Evolutionary conservation across 37 sponge, comb jelly and placozoan genomes (phyloP).

Genomic region (Beroe ovata): DNA sequence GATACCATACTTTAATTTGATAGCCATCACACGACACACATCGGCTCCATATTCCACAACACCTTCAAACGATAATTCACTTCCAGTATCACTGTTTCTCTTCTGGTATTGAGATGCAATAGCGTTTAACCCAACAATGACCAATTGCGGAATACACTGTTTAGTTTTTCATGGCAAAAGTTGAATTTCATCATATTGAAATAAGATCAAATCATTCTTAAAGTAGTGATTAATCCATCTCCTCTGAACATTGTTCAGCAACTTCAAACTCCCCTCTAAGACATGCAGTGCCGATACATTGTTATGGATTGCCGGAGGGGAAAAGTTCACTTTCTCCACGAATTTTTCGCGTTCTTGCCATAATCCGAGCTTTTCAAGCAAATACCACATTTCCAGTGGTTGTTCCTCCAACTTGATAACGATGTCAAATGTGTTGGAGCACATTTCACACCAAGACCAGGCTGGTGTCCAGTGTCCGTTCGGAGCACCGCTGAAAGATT

Average conservation of each 20-base stretch:
- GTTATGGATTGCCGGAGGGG: neutral
- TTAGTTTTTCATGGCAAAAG: no score
- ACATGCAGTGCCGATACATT: neutral
- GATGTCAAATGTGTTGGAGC: neutral
- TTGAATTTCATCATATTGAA: constrained; percentile 17
- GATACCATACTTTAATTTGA: no score
- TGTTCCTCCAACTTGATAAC: constrained; percentile 49
- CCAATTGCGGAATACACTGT: no score
- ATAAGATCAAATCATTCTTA: neutral
- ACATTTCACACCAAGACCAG: constrained; percentile 15
- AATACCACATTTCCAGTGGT: constrained; percentile 42
- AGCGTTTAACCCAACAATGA: no score
- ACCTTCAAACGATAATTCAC: no score
- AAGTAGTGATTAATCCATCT: constrained; percentile 31
- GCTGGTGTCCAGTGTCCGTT: constrained; percentile 59
- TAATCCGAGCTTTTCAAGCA: constrained; percentile 40
- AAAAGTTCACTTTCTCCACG: neutral
- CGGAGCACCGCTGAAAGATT: no score
- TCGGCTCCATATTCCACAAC: no score
- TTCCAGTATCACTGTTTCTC: no score
- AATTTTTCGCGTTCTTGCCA: constrained; percentile 26
- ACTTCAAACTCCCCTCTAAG: neutral
- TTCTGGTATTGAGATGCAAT: no score
- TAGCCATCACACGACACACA: no score
- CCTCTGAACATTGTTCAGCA: constrained; percentile 3